Base-by-base conservation (phyloP, 2,797 vertebrate species). In the Arnoldichthys spilopterus region DNA sequence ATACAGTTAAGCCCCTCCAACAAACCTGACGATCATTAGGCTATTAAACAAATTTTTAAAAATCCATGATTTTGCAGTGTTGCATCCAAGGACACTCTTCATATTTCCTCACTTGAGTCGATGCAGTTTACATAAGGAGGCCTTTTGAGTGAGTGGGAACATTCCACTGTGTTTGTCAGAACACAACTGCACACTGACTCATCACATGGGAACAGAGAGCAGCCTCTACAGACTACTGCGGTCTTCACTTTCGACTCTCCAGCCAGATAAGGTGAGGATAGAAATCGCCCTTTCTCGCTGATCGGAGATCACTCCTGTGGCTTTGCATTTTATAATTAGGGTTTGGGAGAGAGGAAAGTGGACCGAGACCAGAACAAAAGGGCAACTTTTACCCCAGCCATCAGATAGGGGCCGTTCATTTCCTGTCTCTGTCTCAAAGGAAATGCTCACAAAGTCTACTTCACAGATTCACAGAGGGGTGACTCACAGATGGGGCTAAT, bases 351-450 rank as follows among this genome's bases (percentile, higher is more conserved):
- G n/a, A 26, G 20, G 18, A 67, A 32, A 37, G 34, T 34, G 63
- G 24, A 61, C 54, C 47, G 22, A 78, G 66, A 54, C 63, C 70
- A 75, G 56, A 80, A 80, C 76, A 76, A 80, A 83, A 72, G 49
- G 40, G 45, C 43, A 58, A 73, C 73, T 66, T 59, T 18, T 61
- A 47, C 71, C 12, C 49, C 20, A 20, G 56, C 58, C 51, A 79
- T 82, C 79, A 76, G 82, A 84, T 84, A 82, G 63, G 1, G 4
- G 45, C 61, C 26, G 34, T 74, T 85, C 24, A 82, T 82, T 77
- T 83, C 79, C 78, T 63, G 71, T 51, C n/a, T 63, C 51, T 22
- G 24, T 63, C 73, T 74, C 73, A 67, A 22, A 70, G 69, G 74
- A 83, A 72, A 68, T 34, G 30, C 24, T 72, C 15, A 70, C 61